Evolutionary conservation across 2,113 vertebrate species (phyloP).

Genomic region (Canis aureus): DNA sequence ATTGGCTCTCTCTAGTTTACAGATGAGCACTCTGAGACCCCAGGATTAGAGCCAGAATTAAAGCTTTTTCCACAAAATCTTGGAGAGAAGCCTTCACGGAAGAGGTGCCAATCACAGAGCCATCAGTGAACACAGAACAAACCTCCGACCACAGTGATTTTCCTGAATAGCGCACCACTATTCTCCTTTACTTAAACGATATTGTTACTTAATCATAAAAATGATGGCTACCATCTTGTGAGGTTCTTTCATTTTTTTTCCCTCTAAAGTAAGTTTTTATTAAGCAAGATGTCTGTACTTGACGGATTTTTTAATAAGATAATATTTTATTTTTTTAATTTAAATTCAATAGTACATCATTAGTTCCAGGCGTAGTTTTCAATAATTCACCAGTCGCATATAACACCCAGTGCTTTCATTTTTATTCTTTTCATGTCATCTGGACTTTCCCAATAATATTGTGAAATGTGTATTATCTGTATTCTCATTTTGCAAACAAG

Average conservation of each 20-base stretch:
- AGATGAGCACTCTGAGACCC: background rate
- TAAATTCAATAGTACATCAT: too few relatives aligned
- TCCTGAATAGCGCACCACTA: accelerated
- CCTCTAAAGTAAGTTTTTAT: too few relatives aligned
- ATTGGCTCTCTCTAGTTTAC: background rate
- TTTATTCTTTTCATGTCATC: background rate
- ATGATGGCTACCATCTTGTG: background rate
- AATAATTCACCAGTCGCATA: too few relatives aligned
- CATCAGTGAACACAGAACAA: too few relatives aligned
- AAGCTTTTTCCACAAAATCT: background rate
- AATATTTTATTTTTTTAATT: too few relatives aligned
- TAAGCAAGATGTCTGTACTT: too few relatives aligned
- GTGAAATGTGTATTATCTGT: background rate
- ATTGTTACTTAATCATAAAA: background rate
- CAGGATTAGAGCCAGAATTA: background rate
- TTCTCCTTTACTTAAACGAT: background rate
- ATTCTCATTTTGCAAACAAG: background rate
- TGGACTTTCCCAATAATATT: background rate
- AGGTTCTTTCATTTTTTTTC: background rate
- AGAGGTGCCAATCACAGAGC: background rate
- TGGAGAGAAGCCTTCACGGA: background rate
- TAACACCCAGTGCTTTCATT: background rate
- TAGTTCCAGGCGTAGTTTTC: too few relatives aligned
- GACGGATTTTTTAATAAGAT: too few relatives aligned
- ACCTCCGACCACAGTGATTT: background rate